Evolutionary conservation across 2,888 invertebrate genomes (phyloP).

Genomic region (Hecatera dysodea): DNA sequence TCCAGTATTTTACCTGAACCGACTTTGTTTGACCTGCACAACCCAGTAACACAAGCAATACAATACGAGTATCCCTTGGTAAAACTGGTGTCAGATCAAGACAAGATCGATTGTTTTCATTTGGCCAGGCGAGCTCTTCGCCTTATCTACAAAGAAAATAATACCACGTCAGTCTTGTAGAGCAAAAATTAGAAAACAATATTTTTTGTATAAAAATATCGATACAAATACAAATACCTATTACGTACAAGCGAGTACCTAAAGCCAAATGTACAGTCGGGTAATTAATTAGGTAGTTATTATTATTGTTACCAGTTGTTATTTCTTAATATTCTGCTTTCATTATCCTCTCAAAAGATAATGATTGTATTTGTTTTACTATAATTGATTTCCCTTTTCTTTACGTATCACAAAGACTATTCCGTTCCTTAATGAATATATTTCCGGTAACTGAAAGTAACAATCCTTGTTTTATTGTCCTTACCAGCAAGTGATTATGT

Average conservation of each 20-base stretch:
- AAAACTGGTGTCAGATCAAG: no score
- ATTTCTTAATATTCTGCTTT: conserved; percentile 6
- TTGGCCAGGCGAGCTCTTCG: no score
- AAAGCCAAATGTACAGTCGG: background rate
- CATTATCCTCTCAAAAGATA: conserved; percentile 3
- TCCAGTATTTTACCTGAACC: no score
- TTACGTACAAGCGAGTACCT: background rate
- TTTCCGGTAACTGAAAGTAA: background rate
- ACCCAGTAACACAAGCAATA: no score
- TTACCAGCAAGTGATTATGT: no score
- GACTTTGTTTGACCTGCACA: no score
- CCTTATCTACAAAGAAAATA: no score
- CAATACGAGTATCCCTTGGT: no score
- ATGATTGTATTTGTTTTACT: conserved; percentile 7
- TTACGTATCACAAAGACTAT: conserved; percentile 5
- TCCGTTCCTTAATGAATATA: conserved; percentile 20
- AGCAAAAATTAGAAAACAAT: no score
- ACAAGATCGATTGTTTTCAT: no score
- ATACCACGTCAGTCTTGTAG: no score
- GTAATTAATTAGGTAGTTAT: conserved; percentile 20
- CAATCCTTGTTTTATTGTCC: conserved; percentile 1
- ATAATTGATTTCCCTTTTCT: conserved; percentile 33
- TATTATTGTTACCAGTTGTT: conserved; percentile 10
- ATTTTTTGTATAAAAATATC: background rate
- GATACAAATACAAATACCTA: background rate